These are phyloP conservation scores for Anaspis maculata DNA, from an alignment of 2,888 invertebrate species.

Conservation along the genomic window DNA sequence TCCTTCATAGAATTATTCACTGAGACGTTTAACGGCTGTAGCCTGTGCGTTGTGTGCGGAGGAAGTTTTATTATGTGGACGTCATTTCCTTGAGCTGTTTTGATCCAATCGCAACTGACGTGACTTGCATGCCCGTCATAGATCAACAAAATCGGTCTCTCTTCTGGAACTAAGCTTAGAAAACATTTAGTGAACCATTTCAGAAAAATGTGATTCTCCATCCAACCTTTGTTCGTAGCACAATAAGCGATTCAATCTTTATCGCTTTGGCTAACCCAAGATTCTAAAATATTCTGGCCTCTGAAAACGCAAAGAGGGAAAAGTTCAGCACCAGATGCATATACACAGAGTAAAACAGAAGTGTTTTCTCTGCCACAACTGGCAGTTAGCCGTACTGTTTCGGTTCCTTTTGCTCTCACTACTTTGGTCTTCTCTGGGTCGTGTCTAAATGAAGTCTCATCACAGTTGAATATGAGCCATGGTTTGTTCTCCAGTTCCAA, in stretches of 20 bases:
- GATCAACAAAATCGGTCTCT: background rate
- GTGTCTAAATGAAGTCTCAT: constrained; percentile 1
- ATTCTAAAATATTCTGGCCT: background rate
- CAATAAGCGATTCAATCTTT: too few relatives aligned
- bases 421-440: background rate
- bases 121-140: background rate
- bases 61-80: background rate
- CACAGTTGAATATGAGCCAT: constrained; percentile 1
- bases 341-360: background rate
- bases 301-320: background rate
- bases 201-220: background rate
- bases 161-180: background rate
- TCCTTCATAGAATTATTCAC: background rate
- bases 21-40: background rate
- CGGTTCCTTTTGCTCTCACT: background rate
- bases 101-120: background rate
- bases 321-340: background rate
- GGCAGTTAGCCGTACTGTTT: background rate
- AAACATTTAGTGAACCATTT: background rate
- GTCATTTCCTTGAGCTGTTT: background rate
- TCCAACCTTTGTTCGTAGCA: background rate
- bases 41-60: background rate
- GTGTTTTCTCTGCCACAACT: background rate
- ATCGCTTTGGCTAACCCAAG: background rate
- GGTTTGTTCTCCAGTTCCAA: background rate